Evolutionary conservation across 2,888 invertebrate genomes (phyloP), one percentile per base, ranked within the genome.

Genomic region (Sarcophaga subvicina): DNA sequence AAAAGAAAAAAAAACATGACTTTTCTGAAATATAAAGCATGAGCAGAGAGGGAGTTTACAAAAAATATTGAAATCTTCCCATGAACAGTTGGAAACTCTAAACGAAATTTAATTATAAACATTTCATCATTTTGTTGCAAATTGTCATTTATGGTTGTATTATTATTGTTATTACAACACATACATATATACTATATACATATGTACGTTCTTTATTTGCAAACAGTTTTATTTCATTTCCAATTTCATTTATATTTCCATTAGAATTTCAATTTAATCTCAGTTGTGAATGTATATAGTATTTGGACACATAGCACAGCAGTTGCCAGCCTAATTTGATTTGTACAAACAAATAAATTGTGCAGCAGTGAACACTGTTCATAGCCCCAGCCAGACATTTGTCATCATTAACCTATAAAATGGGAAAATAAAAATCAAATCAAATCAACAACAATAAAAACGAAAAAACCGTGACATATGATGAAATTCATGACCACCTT

Each of bases 211-310:
- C 73, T 47, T 54, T 71, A 80, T 82, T 79, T 67, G 47, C 71
- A 80, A 87, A 76, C 80, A 87, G 37, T 82, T 87, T 87, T 84
- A 87, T 87, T 87, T 82, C 76, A 84, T 84, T 87, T 87, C 71
- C 84, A 87, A 87, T 87, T 87, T 87, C 81, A 87, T 84, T 84
- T 79, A 79, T 76, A 87, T 87, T 87, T 72, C 85, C 81, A 87
- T 84, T 84, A 82, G 79, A 81, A 87, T 87, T 87, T 72, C 82
- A 86, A 82, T 87, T 83, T 80, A 72, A 76, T 80, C 83, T 62
- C 67, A 27, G 22, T 62, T 45, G 2, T 49, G 6, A 4, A 2
- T 71, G n/a, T 22, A 1, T 22, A 22, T 22, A 22, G 22, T 67
- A 72, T 60, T 37, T 37, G 37, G 5, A 37, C 1, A 37, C 37